Conservation (phyloP, 2,888 invertebrate species). For the Dynastes grantii region DNA sequence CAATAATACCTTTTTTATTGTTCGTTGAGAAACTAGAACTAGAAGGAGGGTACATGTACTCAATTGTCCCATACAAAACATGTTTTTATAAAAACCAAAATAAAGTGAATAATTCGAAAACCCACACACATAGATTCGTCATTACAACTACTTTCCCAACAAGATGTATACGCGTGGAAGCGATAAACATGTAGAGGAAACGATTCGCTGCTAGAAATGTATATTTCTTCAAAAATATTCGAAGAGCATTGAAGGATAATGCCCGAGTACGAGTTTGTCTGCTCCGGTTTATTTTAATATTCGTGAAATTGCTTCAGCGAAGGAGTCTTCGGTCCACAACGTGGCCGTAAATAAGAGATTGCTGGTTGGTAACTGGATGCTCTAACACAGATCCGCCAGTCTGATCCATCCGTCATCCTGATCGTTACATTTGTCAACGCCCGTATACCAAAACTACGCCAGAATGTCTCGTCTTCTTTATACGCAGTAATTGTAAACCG, state of each 20-base stretch:
- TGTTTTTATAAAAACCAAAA: too few species aligned
- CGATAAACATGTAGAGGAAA: slow-evolving; percentile 6
- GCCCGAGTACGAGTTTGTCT: slow-evolving; percentile 14
- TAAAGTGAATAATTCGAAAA: background rate
- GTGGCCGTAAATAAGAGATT: slow-evolving; percentile 57
- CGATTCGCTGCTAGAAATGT: background rate
- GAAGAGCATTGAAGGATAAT: slow-evolving; percentile 14
- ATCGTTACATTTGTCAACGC: slow-evolving; percentile 62
- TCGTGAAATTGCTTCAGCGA: slow-evolving; percentile 55
- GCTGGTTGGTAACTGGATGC: too few species aligned
- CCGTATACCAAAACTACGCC: slow-evolving; percentile 49
- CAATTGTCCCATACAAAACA: too few species aligned
- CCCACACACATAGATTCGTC: background rate
- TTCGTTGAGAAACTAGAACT: too few species aligned
- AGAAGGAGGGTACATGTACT: too few species aligned
- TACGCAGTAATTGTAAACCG: background rate
- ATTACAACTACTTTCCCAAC: background rate
- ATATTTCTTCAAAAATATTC: slow-evolving; percentile 31
- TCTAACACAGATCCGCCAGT: slow-evolving; percentile 65
- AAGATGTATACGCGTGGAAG: background rate
- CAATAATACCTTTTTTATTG: too few species aligned
- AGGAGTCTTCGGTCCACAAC: slow-evolving; percentile 60
- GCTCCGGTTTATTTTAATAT: slow-evolving; percentile 57
- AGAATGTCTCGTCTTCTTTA: slow-evolving; percentile 57
- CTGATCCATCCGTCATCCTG: slow-evolving; percentile 65